phyloP scores from a whole-genome alignment of 2,888 invertebrate genomes.

The Lypha dubia region DNA sequence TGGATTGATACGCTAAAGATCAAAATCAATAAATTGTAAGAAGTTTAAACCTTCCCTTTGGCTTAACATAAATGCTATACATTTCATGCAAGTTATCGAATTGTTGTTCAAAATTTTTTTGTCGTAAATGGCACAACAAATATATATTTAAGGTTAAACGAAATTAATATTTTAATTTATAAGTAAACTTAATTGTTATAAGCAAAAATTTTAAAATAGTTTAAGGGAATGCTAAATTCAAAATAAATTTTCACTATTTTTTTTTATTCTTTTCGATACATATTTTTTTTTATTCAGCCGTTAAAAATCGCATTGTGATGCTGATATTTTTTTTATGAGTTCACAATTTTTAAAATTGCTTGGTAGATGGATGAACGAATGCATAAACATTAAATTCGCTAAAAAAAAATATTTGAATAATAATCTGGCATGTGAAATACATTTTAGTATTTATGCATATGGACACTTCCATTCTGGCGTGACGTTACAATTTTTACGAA shows the following conservation, averaged over 20 bases:
- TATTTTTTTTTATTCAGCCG: no score
- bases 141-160: not conserved
- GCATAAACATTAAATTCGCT: no score
- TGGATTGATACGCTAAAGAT: conserved; percentile 45
- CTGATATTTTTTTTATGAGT: no score
- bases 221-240: not conserved
- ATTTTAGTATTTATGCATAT: no score
- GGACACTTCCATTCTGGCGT: no score
- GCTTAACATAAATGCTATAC: not conserved
- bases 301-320: no score
- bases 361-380: no score
- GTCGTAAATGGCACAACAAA: not conserved
- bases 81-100: conserved; percentile 11
- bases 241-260: not conserved
- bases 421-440: no score
- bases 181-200: not conserved
- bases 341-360: no score
- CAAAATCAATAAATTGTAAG: conserved; percentile 56
- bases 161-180: not conserved
- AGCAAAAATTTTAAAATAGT: not conserved
- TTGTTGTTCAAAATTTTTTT: conserved; percentile 11
- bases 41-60: conserved; percentile 5
- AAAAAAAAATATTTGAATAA: no score
- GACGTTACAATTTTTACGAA: no score
- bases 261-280: not conserved